phyloP scores from a whole-genome alignment of 92 coral and sea anemone genomes.

The Epizoanthus illoricatus region DNA sequence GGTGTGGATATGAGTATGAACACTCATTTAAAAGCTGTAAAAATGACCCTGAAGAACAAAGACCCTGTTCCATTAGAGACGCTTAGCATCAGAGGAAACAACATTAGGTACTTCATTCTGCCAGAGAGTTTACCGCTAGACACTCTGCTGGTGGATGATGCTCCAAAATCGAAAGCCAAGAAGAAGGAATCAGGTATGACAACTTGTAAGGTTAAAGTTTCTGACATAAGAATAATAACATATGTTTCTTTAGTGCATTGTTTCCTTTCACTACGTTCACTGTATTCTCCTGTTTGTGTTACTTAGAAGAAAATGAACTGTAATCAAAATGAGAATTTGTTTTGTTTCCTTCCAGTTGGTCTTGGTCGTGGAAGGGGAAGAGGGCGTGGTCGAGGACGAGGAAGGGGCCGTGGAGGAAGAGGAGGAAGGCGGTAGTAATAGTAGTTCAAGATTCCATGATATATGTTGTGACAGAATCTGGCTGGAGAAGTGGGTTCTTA shows the following conservation, averaged over 20 bases:
- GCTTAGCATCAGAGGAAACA: constrained; percentile 93
- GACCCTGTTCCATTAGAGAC: constrained; percentile 95
- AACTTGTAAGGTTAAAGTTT: not conserved
- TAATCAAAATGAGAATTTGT: not conserved
- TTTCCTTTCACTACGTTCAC: too few relatives aligned
- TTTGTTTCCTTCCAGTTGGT: constrained; percentile 49
- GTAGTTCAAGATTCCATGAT: not conserved
- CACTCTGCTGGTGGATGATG: constrained; percentile 89
- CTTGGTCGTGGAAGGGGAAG: constrained; percentile 94
- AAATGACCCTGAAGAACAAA: constrained; percentile 97
- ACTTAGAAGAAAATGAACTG: not conserved
- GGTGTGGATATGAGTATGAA: constrained; percentile 99
- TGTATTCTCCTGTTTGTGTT: too few relatives aligned
- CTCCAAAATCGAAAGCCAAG: constrained; percentile 95
- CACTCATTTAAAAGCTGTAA: constrained; percentile 94
- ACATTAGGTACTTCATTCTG: constrained; percentile 94
- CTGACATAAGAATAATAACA: not conserved
- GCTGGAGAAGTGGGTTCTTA: too few relatives aligned
- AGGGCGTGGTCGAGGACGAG: constrained; percentile 88
- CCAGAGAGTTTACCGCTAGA: constrained; percentile 98
- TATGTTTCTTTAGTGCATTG: not conserved
- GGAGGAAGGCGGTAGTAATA: constrained; percentile 62
- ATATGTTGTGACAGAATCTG: not conserved
- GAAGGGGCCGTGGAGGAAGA: constrained; percentile 64
- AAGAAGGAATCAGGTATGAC: constrained; percentile 92